Evolutionary conservation across 2,888 invertebrate genomes (phyloP).

Genomic region (Chalcis sispes): DNA sequence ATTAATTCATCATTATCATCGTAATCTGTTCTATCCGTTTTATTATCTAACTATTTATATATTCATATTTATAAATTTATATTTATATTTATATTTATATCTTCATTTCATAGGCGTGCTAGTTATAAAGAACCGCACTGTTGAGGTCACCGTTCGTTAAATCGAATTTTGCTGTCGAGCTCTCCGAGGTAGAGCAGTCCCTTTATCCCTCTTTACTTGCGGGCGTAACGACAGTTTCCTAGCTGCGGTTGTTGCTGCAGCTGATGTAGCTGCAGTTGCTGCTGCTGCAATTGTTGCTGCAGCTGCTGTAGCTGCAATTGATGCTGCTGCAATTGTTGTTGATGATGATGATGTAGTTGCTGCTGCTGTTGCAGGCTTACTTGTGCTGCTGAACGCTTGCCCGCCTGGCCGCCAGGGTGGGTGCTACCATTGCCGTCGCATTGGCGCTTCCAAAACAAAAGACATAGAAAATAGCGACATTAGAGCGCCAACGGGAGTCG

Average conservation of each 20-base stretch:
- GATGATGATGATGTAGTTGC: conserved; percentile 52
- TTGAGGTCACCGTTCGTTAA: conserved; percentile 15
- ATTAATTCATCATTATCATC: not conserved
- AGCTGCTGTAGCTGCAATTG: conserved; percentile 24
- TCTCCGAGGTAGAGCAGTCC: not conserved
- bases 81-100: conserved; percentile 47
- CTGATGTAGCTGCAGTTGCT: conserved; percentile 21
- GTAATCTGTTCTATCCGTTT: conserved; percentile 4
- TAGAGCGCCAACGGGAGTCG: conserved; percentile 62
- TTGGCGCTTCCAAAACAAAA: conserved; percentile 73
- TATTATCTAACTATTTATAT: conserved; percentile 50
- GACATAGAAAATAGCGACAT: conserved; percentile 72
- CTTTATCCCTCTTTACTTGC: conserved; percentile 40
- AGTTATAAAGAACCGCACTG: conserved; percentile 10
- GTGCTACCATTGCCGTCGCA: conserved; percentile 69
- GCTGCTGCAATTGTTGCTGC: conserved; percentile 29
- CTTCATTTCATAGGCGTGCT: conserved; percentile 36
- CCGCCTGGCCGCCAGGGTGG: conserved; percentile 67
- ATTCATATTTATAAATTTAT: too few species aligned
- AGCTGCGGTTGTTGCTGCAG: conserved; percentile 45
- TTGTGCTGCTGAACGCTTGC: conserved; percentile 70
- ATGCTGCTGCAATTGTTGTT: conserved; percentile 44
- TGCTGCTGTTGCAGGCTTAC: conserved; percentile 62
- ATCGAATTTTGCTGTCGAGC: conserved; percentile 3
- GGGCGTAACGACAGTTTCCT: conserved; percentile 38